phyloP scores from a whole-genome alignment of 2,888 invertebrate genomes.

The Disparrhopalites patrizii region DNA sequence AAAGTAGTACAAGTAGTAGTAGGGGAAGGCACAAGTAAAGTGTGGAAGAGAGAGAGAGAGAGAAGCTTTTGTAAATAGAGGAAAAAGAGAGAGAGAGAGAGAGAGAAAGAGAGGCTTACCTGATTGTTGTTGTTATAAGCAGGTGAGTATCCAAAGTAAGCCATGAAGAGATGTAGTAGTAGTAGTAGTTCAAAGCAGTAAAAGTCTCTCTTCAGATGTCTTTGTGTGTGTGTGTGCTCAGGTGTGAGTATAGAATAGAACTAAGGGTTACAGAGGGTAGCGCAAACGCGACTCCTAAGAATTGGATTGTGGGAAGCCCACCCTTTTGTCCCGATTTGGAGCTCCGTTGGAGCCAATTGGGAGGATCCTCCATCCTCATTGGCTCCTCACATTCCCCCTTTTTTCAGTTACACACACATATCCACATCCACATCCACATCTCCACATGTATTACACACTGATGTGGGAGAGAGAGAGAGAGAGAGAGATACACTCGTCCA shows the following conservation, averaged over 20 bases:
- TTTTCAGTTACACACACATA: too few species aligned
- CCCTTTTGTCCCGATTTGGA: constrained; percentile 49
- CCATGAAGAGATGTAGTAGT: constrained; percentile 33
- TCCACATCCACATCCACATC: too few species aligned
- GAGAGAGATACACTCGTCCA: too few species aligned
- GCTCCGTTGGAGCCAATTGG: constrained; percentile 38
- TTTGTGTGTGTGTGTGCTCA: constrained; percentile 37
- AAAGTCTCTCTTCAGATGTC: too few species aligned
- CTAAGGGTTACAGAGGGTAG: constrained; percentile 30
- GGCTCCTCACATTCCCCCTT: too few species aligned
- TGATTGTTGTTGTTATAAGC: constrained; percentile 40
- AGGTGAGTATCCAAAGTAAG: constrained; percentile 48
- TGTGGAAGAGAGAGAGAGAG: too few species aligned
- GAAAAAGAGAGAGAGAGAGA: constrained; percentile 6
- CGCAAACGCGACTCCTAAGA: constrained; percentile 42
- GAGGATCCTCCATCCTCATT: constrained; percentile 45
- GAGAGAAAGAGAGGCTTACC: constrained; percentile 35
- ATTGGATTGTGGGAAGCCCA: constrained; percentile 37
- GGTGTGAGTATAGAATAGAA: constrained; percentile 44
- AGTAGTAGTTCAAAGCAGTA: too few species aligned
- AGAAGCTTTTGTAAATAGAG: background rate
- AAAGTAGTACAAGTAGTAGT: too few species aligned
- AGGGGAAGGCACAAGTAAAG: too few species aligned
- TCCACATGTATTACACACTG: too few species aligned
- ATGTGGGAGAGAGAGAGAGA: too few species aligned